A percentile compares a stretch with the other conserved stretches of the same genome.
Evolutionary conservation across 2,113 vertebrate genomes (phyloP).

Genomic region (Hiodon tergisus): DNA sequence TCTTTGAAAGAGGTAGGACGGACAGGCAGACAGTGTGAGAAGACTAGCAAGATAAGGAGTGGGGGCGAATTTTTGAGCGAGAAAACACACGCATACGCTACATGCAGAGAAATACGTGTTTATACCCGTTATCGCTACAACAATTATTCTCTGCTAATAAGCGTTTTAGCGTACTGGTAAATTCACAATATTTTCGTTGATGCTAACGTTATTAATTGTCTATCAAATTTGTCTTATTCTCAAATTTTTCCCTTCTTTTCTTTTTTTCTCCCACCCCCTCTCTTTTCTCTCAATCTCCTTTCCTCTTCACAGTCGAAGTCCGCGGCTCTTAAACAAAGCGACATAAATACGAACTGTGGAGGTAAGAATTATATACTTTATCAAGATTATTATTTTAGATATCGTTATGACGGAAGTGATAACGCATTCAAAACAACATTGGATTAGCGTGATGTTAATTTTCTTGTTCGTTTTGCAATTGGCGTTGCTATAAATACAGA

Average conservation of each 20-base stretch:
- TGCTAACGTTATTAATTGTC: constrained; percentile 11
- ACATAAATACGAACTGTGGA: constrained; percentile 9
- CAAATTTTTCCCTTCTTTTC: constrained; percentile 2
- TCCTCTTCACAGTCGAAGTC: constrained; percentile 26
- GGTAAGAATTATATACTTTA: constrained; percentile 20
- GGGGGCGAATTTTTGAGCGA: constrained; percentile 51
- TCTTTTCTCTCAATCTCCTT: constrained; percentile 20
- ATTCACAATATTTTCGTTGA: constrained; percentile 3
- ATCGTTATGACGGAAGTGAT: constrained; percentile 6
- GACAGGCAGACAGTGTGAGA: constrained; percentile 38
- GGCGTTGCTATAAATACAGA: background rate
- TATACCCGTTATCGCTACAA: background rate
- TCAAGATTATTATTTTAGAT: constrained; percentile 7
- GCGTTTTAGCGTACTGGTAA: constrained; percentile 2
- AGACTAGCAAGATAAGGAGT: constrained; percentile 42
- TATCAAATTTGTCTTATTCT: background rate
- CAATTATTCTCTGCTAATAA: background rate
- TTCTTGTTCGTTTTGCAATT: background rate
- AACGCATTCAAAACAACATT: background rate
- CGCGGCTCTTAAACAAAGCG: constrained; percentile 12
- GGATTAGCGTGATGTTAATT: background rate
- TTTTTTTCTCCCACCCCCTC: constrained; percentile 13
- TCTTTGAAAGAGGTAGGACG: constrained; percentile 38
- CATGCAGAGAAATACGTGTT: background rate
- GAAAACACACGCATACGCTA: constrained; percentile 24